These are phyloP conservation scores for Meiosimyza platycephala DNA, from an alignment of 2,888 invertebrate genomes.

Conservation along the genomic window DNA sequence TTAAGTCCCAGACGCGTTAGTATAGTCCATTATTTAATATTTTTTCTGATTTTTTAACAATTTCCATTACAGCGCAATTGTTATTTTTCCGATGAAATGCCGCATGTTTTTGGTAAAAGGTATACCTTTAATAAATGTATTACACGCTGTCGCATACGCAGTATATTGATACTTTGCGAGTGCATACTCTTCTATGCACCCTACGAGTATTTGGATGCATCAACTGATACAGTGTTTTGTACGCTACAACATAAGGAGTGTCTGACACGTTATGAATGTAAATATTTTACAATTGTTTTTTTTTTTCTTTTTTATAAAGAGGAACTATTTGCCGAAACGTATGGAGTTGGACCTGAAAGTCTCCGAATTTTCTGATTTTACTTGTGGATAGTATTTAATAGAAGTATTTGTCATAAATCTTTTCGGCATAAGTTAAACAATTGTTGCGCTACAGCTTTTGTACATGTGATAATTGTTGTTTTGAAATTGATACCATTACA, in stretches of 20 bases:
- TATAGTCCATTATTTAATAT: background rate
- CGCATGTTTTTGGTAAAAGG: constrained; percentile 40
- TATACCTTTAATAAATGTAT: constrained; percentile 73
- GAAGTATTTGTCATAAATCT: too few species aligned
- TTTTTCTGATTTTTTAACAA: background rate
- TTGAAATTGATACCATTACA: too few species aligned
- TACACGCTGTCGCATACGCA: constrained; percentile 70
- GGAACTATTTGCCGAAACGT: too few species aligned
- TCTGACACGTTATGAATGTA: constrained; percentile 70
- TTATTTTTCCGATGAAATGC: constrained; percentile 69
- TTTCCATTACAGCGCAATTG: constrained; percentile 70
- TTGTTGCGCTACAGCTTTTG: too few species aligned
- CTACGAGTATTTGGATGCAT: constrained; percentile 42
- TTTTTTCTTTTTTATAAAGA: background rate
- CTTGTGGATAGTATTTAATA: too few species aligned
- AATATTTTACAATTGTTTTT: constrained; percentile 38
- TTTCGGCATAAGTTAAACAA: too few species aligned
- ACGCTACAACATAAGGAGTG: constrained; percentile 65
- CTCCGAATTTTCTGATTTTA: too few species aligned
- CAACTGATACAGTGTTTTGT: constrained; percentile 54
- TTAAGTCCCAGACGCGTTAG: constrained; percentile 58
- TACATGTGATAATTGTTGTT: too few species aligned
- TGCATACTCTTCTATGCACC: constrained; percentile 71
- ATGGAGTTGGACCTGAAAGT: too few species aligned
- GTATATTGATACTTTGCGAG: constrained; percentile 70